Evolutionary conservation across 2,888 invertebrate genomes (phyloP).

Genomic region (Thecophora atra): DNA sequence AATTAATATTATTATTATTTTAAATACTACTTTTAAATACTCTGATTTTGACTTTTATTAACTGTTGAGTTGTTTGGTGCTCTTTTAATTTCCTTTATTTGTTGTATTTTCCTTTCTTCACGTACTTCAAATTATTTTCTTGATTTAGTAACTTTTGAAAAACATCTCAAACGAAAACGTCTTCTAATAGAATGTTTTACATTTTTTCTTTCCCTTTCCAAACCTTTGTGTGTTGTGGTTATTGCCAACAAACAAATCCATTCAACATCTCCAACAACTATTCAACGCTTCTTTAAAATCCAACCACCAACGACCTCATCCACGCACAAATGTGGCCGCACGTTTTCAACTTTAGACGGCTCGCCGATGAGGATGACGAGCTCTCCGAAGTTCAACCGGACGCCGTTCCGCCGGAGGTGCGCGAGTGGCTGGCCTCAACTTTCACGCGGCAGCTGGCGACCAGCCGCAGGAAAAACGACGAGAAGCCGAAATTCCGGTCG

Average conservation of each 20-base stretch:
- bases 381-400: conserved; percentile 95
- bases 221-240: conserved; percentile 38
- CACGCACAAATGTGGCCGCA: conserved; percentile 25
- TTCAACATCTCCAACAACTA: conserved; percentile 21
- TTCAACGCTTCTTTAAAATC: conserved; percentile 16
- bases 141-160: conserved; percentile 31
- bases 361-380: conserved; percentile 94
- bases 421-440: conserved; percentile 96
- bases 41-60: background rate
- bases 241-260: conserved; percentile 33
- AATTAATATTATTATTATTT: background rate
- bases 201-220: conserved; percentile 45
- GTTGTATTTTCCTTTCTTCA: background rate
- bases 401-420: conserved; percentile 94
- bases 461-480: conserved; percentile 78
- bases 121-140: background rate
- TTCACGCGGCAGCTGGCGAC: conserved; percentile 91
- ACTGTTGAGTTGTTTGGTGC: background rate
- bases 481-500: conserved; percentile 89
- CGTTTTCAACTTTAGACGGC: conserved; percentile 69
- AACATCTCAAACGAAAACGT: conserved; percentile 21
- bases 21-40: background rate
- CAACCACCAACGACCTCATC: conserved; percentile 26
- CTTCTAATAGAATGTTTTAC: conserved; percentile 44
- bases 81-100: background rate